These are phyloP conservation scores for Lasiurus borealis DNA, from an alignment of 2,113 vertebrate genomes.

Conservation along the genomic window DNA sequence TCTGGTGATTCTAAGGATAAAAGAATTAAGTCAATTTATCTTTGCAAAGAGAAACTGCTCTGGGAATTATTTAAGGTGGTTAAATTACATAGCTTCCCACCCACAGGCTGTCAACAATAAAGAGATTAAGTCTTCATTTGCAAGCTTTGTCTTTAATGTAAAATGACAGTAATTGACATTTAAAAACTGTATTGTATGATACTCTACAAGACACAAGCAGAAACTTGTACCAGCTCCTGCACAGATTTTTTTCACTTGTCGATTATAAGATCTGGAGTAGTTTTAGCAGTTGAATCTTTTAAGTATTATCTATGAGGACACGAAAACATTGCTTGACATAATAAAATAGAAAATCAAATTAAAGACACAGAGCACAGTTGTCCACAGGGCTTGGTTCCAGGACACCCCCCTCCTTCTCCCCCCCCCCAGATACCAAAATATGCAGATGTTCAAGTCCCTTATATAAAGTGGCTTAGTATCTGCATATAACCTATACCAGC, in stretches of 20 bases:
- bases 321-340: background rate
- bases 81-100: conserved; percentile 82
- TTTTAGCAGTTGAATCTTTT: conserved; percentile 50
- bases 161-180: conserved; percentile 85
- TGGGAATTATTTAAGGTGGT: conserved; percentile 79
- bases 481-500: background rate
- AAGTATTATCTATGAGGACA: conserved; percentile 28
- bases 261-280: background rate
- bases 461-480: background rate
- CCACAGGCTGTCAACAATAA: conserved; percentile 82
- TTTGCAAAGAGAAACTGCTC: conserved; percentile 78
- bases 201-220: conserved; percentile 47
- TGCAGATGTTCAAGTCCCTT: background rate
- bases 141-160: conserved; percentile 83
- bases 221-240: conserved; percentile 54
- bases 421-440: background rate
- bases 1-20: conserved; percentile 65
- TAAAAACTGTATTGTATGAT: conserved; percentile 78
- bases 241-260: conserved; percentile 63
- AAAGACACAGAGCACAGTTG: background rate
- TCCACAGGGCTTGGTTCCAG: background rate
- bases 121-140: conserved; percentile 85
- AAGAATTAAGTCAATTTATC: conserved; percentile 83
- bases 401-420: background rate
- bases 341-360: conserved; percentile 55